These are phyloP conservation scores for Carduelis carduelis DNA, from an alignment of 2,797 vertebrate species.

Conservation along the genomic window DNA sequence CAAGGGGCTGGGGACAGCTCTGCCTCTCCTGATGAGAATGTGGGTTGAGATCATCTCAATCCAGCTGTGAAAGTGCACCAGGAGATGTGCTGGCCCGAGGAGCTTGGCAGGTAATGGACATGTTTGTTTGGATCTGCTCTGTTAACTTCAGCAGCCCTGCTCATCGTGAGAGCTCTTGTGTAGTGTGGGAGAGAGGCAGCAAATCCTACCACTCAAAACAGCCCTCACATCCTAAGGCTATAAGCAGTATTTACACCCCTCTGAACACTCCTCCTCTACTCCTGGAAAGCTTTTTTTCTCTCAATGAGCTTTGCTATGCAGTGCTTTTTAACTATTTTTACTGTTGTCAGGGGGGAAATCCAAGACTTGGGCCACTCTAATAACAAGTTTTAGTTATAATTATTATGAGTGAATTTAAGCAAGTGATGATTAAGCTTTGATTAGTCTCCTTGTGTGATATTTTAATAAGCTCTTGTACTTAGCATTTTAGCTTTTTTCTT, in stretches of 20 bases:
- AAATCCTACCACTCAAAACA: not conserved
- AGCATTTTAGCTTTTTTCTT: not conserved
- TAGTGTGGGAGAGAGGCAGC: not conserved
- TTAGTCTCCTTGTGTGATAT: not conserved
- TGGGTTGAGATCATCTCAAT: not conserved
- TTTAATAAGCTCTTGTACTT: not conserved
- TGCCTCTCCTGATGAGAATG: not conserved
- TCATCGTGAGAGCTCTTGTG: accelerated
- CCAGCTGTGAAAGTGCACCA: not conserved
- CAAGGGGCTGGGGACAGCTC: not conserved
- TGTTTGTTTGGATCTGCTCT: not conserved
- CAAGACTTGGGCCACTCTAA: not conserved
- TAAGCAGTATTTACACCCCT: not conserved
- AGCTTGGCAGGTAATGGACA: not conserved
- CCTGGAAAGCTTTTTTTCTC: not conserved
- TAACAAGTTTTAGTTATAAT: not conserved
- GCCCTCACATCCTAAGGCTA: not conserved
- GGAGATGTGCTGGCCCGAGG: not conserved
- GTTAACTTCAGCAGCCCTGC: accelerated
- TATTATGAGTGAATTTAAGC: not conserved
- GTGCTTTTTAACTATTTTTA: not conserved
- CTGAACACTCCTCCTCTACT: not conserved
- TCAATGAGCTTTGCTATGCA: not conserved
- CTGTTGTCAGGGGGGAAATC: not conserved
- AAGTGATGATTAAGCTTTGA: not conserved